Evolutionary conservation across 2,113 vertebrate genomes (phyloP), one percentile per base, ranked within the genome.

Genomic region (Ginglymostoma cirratum): DNA sequence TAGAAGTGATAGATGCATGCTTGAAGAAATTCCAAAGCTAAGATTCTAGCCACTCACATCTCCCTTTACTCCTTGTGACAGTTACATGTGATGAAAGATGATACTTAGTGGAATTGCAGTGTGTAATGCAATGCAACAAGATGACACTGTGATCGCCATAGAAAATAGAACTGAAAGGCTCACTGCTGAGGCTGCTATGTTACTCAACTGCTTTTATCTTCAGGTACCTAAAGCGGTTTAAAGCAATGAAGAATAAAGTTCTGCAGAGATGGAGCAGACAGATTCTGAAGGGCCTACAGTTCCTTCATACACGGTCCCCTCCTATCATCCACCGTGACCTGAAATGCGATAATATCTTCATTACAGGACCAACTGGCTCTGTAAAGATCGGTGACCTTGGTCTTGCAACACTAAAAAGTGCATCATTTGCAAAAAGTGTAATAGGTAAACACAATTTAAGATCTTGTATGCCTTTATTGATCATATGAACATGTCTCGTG

Each of bases 301-400:
- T 99, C 96, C 98, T 99, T 96, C 99, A 99, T 97, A 99, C 99
- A 0, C 98, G 99, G 85, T 98, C 98, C 0, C 99, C 99, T 52
- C 99, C 99, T 96, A 99, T 99, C 97, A 98, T 99, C 97, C 99
- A 99, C 96, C 98, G 99, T 0, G 99, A 99, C 97, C 98, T 99
- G 97, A 99, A 99, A 97, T 99, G 99, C 0, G 99, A 99, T 98
- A 99, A 99, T 96, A 99, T 99, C 97, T 99, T 99, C 98, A 99
- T 99, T 98, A 99, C 99, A 0, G 99, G 99, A 38, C 99, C 99
- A 96, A 99, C 98, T 0, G 99, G 99, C 96, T 99, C 99, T 0
- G 99, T 99, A 89, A 99, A 99, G 97, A 99, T 99, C 0, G 99
- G 99, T 0, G 99, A 99, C 97, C 97, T 99, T 96, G 99, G 99